phyloP scores from a whole-genome alignment of 2,888 invertebrate genomes.

The Drosophila nigricruria region DNA sequence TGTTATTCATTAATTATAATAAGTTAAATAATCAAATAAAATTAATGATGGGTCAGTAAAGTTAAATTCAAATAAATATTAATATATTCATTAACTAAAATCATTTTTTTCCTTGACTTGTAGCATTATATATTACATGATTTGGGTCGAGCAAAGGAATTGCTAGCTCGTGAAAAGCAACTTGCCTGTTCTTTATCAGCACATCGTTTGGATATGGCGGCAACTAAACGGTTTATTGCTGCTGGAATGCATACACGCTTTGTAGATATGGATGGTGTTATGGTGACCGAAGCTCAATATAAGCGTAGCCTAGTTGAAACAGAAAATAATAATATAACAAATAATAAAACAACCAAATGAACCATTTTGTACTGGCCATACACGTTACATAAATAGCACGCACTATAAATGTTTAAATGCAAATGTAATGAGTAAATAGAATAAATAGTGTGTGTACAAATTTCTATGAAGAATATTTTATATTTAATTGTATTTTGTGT shows the following conservation, averaged over 20 bases:
- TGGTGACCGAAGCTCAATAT: conserved; percentile 41
- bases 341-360: neutral
- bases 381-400: neutral
- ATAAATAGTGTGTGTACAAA: no score
- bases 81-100: neutral
- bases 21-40: no score
- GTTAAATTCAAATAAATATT: no score
- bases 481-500: no score
- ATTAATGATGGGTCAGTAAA: no score
- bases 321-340: neutral
- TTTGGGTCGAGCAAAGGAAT: conserved; percentile 49
- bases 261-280: conserved; percentile 41
- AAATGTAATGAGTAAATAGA: no score
- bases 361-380: no score
- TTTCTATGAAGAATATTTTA: no score
- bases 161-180: conserved; percentile 58
- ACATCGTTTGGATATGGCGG: conserved; percentile 51
- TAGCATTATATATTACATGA: conserved; percentile 60
- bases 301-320: conserved; percentile 10
- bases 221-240: conserved; percentile 62
- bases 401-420: no score
- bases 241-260: conserved; percentile 62
- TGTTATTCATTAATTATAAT: no score
- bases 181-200: conserved; percentile 39
- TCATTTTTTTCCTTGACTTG: neutral